Percentiles rank a stretch among this genome's conserved stretches.
phyloP scores from a whole-genome alignment of 2,888 invertebrate genomes.

The Ennomos erosarius region DNA sequence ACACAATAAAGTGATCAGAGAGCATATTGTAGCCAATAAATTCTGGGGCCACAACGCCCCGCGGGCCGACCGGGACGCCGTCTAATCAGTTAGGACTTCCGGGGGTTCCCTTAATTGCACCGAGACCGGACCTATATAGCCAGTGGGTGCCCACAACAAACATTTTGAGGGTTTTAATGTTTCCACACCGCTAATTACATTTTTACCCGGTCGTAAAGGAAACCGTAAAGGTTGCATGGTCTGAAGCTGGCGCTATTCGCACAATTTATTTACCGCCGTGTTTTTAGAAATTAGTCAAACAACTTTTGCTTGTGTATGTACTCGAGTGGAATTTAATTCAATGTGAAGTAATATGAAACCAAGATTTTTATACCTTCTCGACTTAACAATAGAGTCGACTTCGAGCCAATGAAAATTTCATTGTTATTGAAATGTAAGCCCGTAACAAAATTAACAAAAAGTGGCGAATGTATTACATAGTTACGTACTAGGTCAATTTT shows the following conservation, averaged over 20 bases:
- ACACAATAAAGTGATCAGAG: constrained; percentile 12
- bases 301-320: too few species aligned
- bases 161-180: constrained; percentile 20
- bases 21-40: constrained; percentile 12
- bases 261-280: not conserved
- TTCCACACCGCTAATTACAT: constrained; percentile 18
- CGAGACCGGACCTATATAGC: constrained; percentile 7
- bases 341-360: not conserved
- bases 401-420: not conserved
- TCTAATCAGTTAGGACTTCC: constrained; percentile 31
- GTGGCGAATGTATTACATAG: constrained; percentile 7
- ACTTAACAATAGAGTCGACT: constrained; percentile 11
- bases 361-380: not conserved
- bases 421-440: constrained; percentile 5
- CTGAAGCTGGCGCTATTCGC: not conserved
- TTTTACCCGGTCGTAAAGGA: constrained; percentile 19
- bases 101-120: constrained; percentile 33
- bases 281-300: too few species aligned
- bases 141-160: constrained; percentile 11
- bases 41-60: constrained; percentile 13
- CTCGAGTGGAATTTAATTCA: too few species aligned
- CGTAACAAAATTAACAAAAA: constrained; percentile 7
- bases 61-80: constrained; percentile 2
- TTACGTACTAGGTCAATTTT: not conserved
- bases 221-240: constrained; percentile 4